Evolutionary conservation across 2,113 vertebrate genomes (phyloP).

Genomic region (Cyprinodon tularosa): DNA sequence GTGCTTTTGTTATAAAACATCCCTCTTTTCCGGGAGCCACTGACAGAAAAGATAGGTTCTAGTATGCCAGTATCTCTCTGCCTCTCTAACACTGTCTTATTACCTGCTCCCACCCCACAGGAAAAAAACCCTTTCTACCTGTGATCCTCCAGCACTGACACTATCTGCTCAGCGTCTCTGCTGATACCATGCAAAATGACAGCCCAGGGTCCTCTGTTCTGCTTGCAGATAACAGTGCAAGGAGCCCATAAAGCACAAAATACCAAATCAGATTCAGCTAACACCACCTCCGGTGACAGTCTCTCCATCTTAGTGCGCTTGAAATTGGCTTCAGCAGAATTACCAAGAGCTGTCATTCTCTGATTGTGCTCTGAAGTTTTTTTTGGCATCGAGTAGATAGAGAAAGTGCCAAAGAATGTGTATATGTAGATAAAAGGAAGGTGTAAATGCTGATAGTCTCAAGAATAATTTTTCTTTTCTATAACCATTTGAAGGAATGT

Average conservation of each 20-base stretch:
- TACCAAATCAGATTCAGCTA: constrained; percentile 70
- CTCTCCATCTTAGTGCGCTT: constrained; percentile 55
- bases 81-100: constrained; percentile 61
- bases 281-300: constrained; percentile 64
- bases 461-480: constrained; percentile 9
- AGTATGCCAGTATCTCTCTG: constrained; percentile 38
- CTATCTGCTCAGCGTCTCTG: constrained; percentile 63
- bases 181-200: constrained; percentile 72
- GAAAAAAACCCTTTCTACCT: constrained; percentile 64
- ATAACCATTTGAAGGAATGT: constrained; percentile 19
- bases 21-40: constrained; percentile 20
- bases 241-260: constrained; percentile 59
- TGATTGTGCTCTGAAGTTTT: constrained; percentile 37
- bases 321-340: constrained; percentile 57
- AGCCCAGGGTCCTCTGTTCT: constrained; percentile 64
- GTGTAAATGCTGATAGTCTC: constrained; percentile 20
- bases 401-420: constrained; percentile 36
- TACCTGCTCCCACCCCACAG: constrained; percentile 50
- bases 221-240: constrained; percentile 53
- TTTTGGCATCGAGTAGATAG: constrained; percentile 29
- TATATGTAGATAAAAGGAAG: constrained; percentile 16
- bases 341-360: constrained; percentile 43
- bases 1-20: constrained; percentile 26
- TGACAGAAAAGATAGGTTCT: constrained; percentile 53
- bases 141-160: constrained; percentile 68